Evolutionary conservation across 2,113 vertebrate species (phyloP).

Genomic region (Dryoscopus gambensis): DNA sequence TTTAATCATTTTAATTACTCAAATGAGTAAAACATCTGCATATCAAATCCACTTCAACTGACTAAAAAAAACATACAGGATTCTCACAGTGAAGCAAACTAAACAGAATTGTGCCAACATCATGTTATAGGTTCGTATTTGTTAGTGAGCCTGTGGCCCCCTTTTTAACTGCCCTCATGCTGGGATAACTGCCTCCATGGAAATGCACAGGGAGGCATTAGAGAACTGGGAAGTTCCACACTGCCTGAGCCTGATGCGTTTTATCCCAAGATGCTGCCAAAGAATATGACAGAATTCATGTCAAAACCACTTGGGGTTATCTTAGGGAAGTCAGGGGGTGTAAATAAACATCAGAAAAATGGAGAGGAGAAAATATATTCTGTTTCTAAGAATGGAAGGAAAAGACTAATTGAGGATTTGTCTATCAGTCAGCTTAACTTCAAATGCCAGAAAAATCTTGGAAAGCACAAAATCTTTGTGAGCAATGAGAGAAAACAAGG

Average conservation of each 20-base stretch:
- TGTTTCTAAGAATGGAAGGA: background rate
- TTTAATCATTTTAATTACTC: background rate
- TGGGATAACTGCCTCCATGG: background rate
- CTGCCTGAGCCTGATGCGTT: background rate
- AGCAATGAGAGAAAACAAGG: background rate
- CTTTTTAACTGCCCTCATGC: background rate
- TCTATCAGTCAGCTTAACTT: background rate
- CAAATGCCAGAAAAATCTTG: background rate
- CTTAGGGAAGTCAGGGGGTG: background rate
- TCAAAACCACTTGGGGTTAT: background rate
- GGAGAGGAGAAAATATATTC: background rate
- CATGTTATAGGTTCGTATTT: rapidly evolving
- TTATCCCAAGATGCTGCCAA: background rate
- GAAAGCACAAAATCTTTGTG: background rate
- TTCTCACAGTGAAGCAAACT: background rate
- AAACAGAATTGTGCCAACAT: background rate
- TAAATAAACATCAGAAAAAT: background rate
- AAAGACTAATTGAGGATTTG: background rate
- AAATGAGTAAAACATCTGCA: background rate
- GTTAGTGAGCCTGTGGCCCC: background rate
- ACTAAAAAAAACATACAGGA: background rate
- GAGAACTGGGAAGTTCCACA: background rate
- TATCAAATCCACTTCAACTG: background rate
- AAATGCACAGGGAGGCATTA: background rate
- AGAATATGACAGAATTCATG: background rate